Evolutionary conservation across 1,140 invertebrate species (phyloP).

Genomic region (Prorops nasuta): DNA sequence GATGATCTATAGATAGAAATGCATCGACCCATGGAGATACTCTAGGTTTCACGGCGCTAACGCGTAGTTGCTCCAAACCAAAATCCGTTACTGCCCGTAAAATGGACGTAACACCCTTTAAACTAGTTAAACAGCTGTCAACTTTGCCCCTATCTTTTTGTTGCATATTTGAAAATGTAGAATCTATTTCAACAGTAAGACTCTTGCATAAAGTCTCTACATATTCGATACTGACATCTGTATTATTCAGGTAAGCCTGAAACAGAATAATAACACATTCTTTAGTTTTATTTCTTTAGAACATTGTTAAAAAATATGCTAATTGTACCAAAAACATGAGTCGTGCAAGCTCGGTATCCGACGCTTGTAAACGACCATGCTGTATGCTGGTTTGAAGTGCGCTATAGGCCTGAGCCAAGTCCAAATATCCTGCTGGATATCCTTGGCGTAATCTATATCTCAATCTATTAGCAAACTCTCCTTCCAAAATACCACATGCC

Average conservation of each 20-base stretch:
- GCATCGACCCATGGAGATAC: conserved; percentile 84
- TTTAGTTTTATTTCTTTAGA: conserved; percentile 3
- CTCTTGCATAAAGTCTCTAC: conserved; percentile 75
- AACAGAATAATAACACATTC: conserved; percentile 20
- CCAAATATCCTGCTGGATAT: conserved; percentile 83
- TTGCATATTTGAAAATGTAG: conserved; percentile 63
- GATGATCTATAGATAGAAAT: conserved; percentile 76
- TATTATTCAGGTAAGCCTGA: conserved; percentile 88
- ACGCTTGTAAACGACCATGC: conserved; percentile 77
- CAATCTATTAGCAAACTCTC: conserved; percentile 78
- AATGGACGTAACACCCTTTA: conserved; percentile 71
- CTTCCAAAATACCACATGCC: conserved; percentile 83
- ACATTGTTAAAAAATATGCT: conserved; percentile 13
- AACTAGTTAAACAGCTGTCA: conserved; percentile 73
- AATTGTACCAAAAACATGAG: conserved; percentile 72
- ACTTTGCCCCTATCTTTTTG: conserved; percentile 69
- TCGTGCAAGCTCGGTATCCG: conserved; percentile 76
- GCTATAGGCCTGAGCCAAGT: conserved; percentile 77
- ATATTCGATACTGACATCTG: conserved; percentile 89
- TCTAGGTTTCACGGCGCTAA: conserved; percentile 81
- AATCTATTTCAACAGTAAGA: conserved; percentile 70
- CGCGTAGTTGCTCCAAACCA: conserved; percentile 80
- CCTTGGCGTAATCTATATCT: conserved; percentile 75
- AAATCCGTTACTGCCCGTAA: conserved; percentile 80
- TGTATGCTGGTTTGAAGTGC: conserved; percentile 79